Evolutionary conservation across 1,140 invertebrate genomes (phyloP).

Genomic region (Drosophila prosaltans): DNA sequence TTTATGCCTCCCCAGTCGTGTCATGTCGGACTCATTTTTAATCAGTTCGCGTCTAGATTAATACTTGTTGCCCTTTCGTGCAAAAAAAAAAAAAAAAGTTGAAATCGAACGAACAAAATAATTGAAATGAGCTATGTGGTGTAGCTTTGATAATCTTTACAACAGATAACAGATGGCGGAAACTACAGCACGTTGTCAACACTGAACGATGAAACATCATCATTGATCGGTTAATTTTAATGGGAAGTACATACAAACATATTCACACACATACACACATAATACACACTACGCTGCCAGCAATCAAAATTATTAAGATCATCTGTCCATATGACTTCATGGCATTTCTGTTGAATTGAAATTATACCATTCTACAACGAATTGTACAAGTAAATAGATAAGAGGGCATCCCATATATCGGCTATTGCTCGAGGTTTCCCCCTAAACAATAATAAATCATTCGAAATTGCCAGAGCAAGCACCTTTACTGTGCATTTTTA

Average conservation of each 20-base stretch:
- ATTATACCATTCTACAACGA: conserved; percentile 36
- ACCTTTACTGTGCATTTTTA: neutral
- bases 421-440: neutral
- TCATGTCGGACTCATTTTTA: conserved; percentile 52
- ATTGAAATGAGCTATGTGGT: conserved; percentile 36
- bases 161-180: conserved; percentile 33
- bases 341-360: conserved; percentile 44
- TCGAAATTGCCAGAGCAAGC: neutral
- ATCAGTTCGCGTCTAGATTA: conserved; percentile 70
- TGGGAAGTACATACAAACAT: conserved; percentile 31
- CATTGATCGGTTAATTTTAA: conserved; percentile 12
- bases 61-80: conserved; percentile 64
- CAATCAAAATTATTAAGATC: conserved; percentile 38
- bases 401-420: neutral
- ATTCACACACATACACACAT: conserved; percentile 11
- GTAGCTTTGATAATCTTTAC: conserved; percentile 36
- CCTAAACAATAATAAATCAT: neutral
- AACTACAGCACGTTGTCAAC: conserved; percentile 16
- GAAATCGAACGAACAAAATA: conserved; percentile 47
- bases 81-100: conserved; percentile 35
- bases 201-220: neutral
- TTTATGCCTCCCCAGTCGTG: conserved; percentile 45
- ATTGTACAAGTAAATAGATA: conserved; percentile 10
- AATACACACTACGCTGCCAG: conserved; percentile 8
- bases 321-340: conserved; percentile 49